These are phyloP conservation scores for Diprion similis DNA, from an alignment of 1,140 invertebrate genomes.

Conservation along the genomic window DNA sequence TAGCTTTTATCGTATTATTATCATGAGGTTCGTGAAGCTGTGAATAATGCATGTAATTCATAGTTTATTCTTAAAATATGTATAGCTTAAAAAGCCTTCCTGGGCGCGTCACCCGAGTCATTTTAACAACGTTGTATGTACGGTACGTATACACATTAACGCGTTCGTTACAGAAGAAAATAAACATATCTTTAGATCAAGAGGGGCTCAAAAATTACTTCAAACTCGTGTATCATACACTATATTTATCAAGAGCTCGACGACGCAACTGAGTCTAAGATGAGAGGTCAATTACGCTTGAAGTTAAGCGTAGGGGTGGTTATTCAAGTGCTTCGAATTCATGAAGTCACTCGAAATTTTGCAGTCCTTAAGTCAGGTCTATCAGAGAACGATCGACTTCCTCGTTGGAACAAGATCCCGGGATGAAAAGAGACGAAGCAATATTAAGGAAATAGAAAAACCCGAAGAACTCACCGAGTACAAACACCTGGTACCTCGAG, in stretches of 20 bases:
- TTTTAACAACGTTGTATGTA: background rate
- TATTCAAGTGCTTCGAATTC: too few relatives aligned
- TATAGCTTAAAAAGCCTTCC: background rate
- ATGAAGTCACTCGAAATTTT: too few relatives aligned
- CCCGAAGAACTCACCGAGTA: conserved; percentile 32
- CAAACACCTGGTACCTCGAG: conserved; percentile 30
- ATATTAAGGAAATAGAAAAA: background rate
- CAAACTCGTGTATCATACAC: too few relatives aligned
- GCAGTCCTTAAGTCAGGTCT: too few relatives aligned
- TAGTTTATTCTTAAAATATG: background rate
- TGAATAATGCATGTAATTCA: background rate
- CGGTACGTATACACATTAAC: background rate
- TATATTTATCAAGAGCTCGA: too few relatives aligned
- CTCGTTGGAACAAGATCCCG: background rate
- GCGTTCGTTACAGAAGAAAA: background rate
- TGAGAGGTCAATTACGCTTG: too few relatives aligned
- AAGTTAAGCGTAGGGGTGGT: too few relatives aligned
- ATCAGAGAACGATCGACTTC: too few relatives aligned
- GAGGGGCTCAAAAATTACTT: background rate
- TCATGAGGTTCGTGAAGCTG: conserved; percentile 9
- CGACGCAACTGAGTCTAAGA: too few relatives aligned
- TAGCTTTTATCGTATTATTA: conserved; percentile 20
- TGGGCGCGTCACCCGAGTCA: background rate
- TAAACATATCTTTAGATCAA: background rate
- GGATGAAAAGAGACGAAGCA: background rate